Conservation (phyloP, 2,113 vertebrate genomes). For the Spermophilus dauricus region DNA sequence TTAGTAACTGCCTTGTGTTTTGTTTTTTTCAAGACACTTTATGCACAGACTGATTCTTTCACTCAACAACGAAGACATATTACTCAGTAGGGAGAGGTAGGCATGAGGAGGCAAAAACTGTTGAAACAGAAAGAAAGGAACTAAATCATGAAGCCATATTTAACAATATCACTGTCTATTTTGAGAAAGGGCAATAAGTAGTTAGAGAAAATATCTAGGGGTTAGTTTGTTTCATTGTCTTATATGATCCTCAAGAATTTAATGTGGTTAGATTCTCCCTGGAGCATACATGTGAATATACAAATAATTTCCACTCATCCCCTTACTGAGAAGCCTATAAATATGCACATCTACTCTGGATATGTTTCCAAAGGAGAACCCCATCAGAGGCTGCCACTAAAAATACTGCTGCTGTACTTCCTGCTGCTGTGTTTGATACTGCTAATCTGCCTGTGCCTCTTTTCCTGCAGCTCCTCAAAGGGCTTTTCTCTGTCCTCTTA, state of each 20-base stretch:
- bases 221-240: background rate
- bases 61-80: background rate
- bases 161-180: background rate
- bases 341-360: background rate
- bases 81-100: background rate
- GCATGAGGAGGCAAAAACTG: background rate
- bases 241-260: background rate
- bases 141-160: background rate
- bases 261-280: background rate
- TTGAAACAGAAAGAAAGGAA: background rate
- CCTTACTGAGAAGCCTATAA: conserved; percentile 2
- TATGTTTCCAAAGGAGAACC: background rate
- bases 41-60: background rate
- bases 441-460: background rate
- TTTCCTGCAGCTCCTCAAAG: background rate
- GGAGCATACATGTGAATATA: background rate
- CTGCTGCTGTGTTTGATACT: background rate
- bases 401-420: background rate
- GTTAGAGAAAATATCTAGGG: background rate
- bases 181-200: background rate
- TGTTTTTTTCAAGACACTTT: background rate
- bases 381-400: background rate
- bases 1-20: background rate
- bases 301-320: background rate
- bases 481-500: background rate